Base-by-base conservation (phyloP, 2,888 invertebrate species). In the Macrostomum cliftonense region DNA sequence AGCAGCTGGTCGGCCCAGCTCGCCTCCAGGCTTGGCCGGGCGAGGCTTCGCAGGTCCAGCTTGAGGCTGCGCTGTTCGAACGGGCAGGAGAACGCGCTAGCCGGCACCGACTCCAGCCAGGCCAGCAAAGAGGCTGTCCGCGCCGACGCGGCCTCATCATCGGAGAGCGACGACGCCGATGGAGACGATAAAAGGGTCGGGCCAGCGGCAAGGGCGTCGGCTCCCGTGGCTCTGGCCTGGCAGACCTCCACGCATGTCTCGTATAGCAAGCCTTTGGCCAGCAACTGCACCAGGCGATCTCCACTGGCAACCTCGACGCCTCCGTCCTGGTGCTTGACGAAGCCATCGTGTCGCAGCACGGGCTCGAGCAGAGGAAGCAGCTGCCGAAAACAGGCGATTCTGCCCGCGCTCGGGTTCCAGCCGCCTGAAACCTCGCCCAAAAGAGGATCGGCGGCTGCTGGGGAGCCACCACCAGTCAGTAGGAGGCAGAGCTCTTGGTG, bases 231-330 rank as follows among this genome's bases (percentile, higher is more conserved):
- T 73, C 87, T 84, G 20, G 83, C 81, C 71, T 91, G 89, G 65
- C 91, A 93, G 71, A 82, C 91, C 70, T 87, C 87, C 9, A 93
- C 88, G 69, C 91, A 91, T 0, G 87, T 84, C 72, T 93, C 93
- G 69, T 93, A 93, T 47, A 93, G 74, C 59, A 91, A 79, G 42
- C 68, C 72, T 60, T 89, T 93, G 58, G 91, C 85, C 40, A 91
- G 77, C 54, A 93, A 75, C 68, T 91, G 89, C 63, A 91, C 80
- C 42, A 93, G 76, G 42, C 93, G 77, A 68, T 93, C 91, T 70
- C 87, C 87, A 63, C 80, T 81, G 9, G 87, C 81, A 56, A 62
- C 46, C 2, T 28, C 9, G 28, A 9, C 28, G 28, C 28, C 28
- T 7, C 28, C 28, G 28, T 28, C 28, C 5, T 9, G 5, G 9